These are phyloP conservation scores for Sarotherodon lohbergeri DNA, from an alignment of 2,113 vertebrate genomes.

Conservation along the genomic window DNA sequence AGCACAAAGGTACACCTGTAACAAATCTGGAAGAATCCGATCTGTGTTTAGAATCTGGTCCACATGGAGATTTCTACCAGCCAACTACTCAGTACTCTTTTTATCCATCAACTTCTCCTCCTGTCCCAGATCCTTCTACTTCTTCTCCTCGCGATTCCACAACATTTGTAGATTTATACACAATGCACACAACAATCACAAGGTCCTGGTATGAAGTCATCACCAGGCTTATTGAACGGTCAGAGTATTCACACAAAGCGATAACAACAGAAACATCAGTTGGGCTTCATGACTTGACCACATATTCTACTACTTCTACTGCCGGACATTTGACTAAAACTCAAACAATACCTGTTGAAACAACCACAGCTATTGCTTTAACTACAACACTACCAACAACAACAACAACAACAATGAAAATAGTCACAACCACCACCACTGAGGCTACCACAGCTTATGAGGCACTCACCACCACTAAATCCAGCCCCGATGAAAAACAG, in stretches of 20 bases:
- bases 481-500: neutral
- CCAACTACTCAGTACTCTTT: fast-evolving
- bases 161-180: neutral
- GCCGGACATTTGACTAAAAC: neutral
- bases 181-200: neutral
- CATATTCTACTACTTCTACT: neutral
- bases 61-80: neutral
- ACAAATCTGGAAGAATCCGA: neutral
- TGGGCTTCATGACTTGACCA: fast-evolving
- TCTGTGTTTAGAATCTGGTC: neutral
- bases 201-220: neutral
- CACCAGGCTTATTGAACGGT: neutral
- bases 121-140: fast-evolving
- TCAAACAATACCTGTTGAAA: neutral
- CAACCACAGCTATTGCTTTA: neutral
- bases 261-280: fast-evolving
- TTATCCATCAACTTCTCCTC: too few relatives aligned
- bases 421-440: neutral
- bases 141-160: neutral
- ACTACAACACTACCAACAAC: fast-evolving
- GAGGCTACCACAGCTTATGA: neutral
- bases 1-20: neutral
- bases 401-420: fast-evolving
- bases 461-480: neutral
- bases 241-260: neutral